A percentile compares a stretch with the other conserved stretches of the same genome.
Conservation (phyloP, 2,888 invertebrate species). For the Andrena haemorrhoa region DNA sequence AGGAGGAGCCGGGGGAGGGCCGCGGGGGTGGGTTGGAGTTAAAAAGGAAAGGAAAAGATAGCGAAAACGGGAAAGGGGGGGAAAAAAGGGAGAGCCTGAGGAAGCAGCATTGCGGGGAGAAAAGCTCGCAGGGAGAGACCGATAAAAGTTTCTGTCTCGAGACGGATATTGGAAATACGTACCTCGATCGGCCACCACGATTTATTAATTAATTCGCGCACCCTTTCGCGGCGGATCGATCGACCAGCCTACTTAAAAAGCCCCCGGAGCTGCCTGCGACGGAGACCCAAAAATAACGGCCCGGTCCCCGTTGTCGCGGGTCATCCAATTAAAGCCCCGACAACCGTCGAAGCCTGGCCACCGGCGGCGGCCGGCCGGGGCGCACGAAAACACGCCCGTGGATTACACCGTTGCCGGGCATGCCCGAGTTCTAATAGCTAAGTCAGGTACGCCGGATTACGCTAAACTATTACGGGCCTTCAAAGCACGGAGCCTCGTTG, state of each 20-base stretch:
- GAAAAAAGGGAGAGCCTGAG: conserved; percentile 27
- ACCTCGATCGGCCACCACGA: conserved; percentile 44
- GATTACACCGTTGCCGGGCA: conserved; percentile 34
- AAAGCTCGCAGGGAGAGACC: conserved; percentile 65
- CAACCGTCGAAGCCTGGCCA: neutral
- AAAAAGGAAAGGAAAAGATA: conserved; percentile 65
- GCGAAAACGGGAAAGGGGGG: conserved; percentile 55
- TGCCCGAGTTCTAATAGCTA: conserved; percentile 66
- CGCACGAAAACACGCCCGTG: conserved; percentile 30
- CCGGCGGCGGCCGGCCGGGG: neutral
- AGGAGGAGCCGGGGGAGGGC: conserved; percentile 23
- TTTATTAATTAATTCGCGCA: conserved; percentile 62
- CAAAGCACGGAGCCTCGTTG: conserved; percentile 72
- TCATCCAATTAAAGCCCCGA: conserved; percentile 5
- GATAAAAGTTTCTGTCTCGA: conserved; percentile 71
- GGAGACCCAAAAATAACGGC: neutral
- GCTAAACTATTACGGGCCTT: conserved; percentile 77
- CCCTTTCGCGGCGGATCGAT: conserved; percentile 12
- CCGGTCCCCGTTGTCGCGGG: neutral
- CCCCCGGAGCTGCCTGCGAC: neutral
- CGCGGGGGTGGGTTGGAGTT: conserved; percentile 47
- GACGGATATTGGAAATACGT: conserved; percentile 70
- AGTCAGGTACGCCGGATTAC: conserved; percentile 76
- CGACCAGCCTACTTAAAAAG: neutral
- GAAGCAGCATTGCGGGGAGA: conserved; percentile 46